Evolutionary conservation across 2,888 invertebrate species (phyloP), one percentile per base, ranked within the genome.

Genomic region (Sinopyrophorus schimmeli): DNA sequence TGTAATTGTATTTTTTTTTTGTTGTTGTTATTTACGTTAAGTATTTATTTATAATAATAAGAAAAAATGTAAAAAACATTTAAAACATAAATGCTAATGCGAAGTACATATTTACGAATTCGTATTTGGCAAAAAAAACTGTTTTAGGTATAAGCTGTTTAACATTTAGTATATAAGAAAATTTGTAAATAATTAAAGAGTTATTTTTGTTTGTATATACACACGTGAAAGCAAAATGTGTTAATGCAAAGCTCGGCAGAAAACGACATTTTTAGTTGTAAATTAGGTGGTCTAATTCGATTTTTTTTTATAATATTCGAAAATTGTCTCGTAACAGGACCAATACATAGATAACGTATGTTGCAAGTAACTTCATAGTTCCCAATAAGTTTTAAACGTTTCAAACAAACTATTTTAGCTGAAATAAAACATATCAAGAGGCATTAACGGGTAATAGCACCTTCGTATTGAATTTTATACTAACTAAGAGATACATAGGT

Each of bases 61-160:
- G 46, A 42, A 59, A 62, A 59, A 61, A 60, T 55, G 56, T 55
- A 47, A 47, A 55, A 54, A 55, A 59, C 49, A 58, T 51, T 17
- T 26, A 18, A 39, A 46, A 35, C 40, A 41, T 39, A 55, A 53
- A 47, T 23, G 54, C 60, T 59, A 60, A 44, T 44, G 32, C 50
- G 65, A 59, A 62, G 62, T 57, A 66, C 66, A 66, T 67, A 62
- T n/a, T n/a, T 67, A 63, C 66, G 64, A 63, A 65, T 35, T 54
- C 58, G 51, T 37, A 32, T 41, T 40, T 39, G 34, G 53, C 46
- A 18, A 47, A 54, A 58, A 59, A 63, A 63, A 59, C 59, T 62
- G 59, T 63, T 65, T 58, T 47, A 47, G 46, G 23, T 49, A 11
- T 49, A 39, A 17, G 38, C 44, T 44, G 39, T 49, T n/a, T 44